Evolutionary conservation across 1,140 invertebrate species (phyloP), one percentile per base, ranked within the genome.

Genomic region (Aporrectodea caliginosa): DNA sequence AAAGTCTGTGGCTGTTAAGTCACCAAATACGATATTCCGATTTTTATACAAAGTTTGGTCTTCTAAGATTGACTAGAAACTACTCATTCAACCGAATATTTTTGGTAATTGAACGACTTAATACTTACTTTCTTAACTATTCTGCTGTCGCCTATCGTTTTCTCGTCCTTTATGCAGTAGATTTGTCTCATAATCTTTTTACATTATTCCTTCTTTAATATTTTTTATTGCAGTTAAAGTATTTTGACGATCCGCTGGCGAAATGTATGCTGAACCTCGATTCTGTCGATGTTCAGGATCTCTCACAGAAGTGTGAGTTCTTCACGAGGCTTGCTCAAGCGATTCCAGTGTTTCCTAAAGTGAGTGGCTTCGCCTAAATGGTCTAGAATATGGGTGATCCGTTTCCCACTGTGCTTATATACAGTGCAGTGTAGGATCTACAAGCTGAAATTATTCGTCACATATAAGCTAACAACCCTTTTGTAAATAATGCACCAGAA

Each of bases 201-300:
- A 58, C 43, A 58, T 6, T 58, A 22, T 6, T 12, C 43, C 22
- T 6, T 12, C 6, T 6, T 58, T 58, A 58, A 58, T 58, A 58
- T 22, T 58, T 58, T 58, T 58, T 58, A 58, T 58, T 58, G 43
- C 82, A 90, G 89, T 85, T 89, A 78, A 89, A 89, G 81, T 89
- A 85, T 90, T 92, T 88, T 86, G 94, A 93, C 83, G 95, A 97
- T 90, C 92, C 93, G 34, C 91, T 93, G 2, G 94, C 97, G 35
- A 92, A 94, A 82, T 94, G 95, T 2, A 89, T 98, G 75, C 95
- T 97, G 88, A 95, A 94, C 84, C 90, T 98, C 69, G 96, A 98
- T 87, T 93, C 94, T 29, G 76, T 85, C 69, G 84, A 95, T 84
- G 94, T 95, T 93, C 96, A 96, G 88, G 94, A 96, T 87, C 92